phyloP scores from a whole-genome alignment of 1,140 invertebrate genomes.

The Gryllus bimaculatus region DNA sequence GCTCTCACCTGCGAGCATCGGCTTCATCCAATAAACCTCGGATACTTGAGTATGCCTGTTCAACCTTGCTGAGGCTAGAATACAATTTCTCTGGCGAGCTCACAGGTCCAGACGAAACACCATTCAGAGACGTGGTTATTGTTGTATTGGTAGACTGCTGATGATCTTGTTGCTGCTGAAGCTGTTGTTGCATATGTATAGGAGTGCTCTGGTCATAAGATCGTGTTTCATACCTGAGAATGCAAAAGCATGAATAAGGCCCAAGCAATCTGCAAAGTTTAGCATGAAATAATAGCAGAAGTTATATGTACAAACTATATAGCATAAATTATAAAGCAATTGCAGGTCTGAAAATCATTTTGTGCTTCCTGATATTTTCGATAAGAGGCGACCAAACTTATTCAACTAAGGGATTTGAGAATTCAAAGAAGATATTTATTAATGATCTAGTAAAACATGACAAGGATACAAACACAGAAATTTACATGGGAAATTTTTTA shows the following conservation, averaged over 20 bases:
- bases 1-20: not conserved
- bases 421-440: too few relatives aligned
- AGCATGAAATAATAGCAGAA: not conserved
- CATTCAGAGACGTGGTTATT: not conserved
- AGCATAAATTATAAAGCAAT: too few relatives aligned
- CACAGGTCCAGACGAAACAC: not conserved
- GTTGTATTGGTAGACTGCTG: constrained; percentile 10
- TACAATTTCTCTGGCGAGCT: constrained; percentile 19
- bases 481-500: too few relatives aligned
- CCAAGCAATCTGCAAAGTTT: not conserved
- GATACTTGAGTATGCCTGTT: constrained; percentile 18
- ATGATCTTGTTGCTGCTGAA: not conserved
- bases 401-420: too few relatives aligned
- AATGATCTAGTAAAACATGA: too few relatives aligned
- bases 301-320: not conserved
- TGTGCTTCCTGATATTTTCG: too few relatives aligned
- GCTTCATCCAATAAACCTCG: constrained; percentile 18
- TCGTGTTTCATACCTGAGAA: constrained; percentile 17
- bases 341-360: too few relatives aligned
- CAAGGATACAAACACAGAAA: too few relatives aligned
- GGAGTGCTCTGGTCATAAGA: constrained; percentile 13
- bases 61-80: constrained; percentile 16
- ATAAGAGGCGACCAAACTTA: too few relatives aligned
- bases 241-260: not conserved
- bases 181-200: not conserved